Evolutionary conservation across 64 coral and sea anemone species (phyloP), one percentile per base, ranked within the genome.

Genomic region (Dendronephthya gigantea): DNA sequence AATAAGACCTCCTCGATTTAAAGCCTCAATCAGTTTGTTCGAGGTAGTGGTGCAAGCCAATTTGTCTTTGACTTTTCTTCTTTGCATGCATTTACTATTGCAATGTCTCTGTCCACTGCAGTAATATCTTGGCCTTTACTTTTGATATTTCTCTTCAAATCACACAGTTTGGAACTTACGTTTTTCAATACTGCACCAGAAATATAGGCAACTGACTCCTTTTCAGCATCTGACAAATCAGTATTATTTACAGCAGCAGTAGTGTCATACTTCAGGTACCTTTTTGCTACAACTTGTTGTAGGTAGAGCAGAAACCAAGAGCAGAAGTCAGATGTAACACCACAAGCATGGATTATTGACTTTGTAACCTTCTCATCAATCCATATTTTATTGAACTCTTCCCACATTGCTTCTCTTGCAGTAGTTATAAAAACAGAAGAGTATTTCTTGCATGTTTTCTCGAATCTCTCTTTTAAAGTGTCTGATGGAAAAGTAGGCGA

Each of bases 121-220:
- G 55, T 62, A 17, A 27, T 22, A 62, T 62, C 41, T 62, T 62
- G 55, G 17, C 55, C 55, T 17, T 62, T 62, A 22, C 16, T 62
- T 62, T 62, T 62, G 0, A 62, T 13, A 62, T 62, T 62, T 22
- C 55, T 62, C 19, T 62, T 62, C 55, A 62, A 22, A 17, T 62
- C 55, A 62, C 17, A 62, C 55, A 62, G 55, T 62, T 22, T 62
- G 55, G 10, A 12, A 62, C 55, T 22, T 22, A 62, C 55, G 22
- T 79, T 79, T 79, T 79, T 79, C 28, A 79, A 79, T 10, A 79
- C 30, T 79, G 32, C 30, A 34, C 30, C 72, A 36, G 36, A 34
- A 34, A 79, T 79, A 35, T 36, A 39, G 72, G 72, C 72, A 79
- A 79, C 72, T 1, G 72, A 79, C 28, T 79, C 72, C 55, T 62